Evolutionary conservation across 2,888 invertebrate genomes (phyloP).

Genomic region (Drosophila anomelani): DNA sequence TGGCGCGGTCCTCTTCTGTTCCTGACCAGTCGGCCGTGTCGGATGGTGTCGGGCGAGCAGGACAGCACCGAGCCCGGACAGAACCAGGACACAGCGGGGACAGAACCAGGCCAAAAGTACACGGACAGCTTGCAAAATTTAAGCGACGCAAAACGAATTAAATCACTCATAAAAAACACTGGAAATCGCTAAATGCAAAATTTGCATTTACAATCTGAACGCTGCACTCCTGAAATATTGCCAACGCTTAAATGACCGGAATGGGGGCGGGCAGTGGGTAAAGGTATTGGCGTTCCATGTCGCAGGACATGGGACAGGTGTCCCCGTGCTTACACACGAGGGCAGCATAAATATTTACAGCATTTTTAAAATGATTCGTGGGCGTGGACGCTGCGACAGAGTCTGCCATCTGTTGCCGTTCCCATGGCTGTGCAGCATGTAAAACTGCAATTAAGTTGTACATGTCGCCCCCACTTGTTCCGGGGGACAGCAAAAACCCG

Average conservation of each 20-base stretch:
- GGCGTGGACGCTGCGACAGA: conserved; percentile 18
- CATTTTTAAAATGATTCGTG: conserved; percentile 70
- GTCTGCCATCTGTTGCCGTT: conserved; percentile 64
- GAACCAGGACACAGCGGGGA: conserved; percentile 1
- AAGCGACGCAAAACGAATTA: conserved; percentile 41
- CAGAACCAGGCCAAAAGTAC: conserved; percentile 30
- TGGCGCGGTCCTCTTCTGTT: conserved; percentile 32
- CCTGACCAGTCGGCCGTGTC: conserved; percentile 42
- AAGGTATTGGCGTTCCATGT: not conserved
- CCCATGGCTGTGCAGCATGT: conserved; percentile 66
- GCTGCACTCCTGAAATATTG: conserved; percentile 53
- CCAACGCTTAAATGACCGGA: conserved; percentile 56
- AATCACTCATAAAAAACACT: conserved; percentile 61
- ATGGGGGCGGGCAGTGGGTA: conserved; percentile 1
- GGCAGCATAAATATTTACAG: conserved; percentile 73
- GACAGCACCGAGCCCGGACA: not conserved
- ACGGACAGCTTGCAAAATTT: conserved; percentile 26
- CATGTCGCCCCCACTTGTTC: conserved; percentile 32
- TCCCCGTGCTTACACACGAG: conserved; percentile 51
- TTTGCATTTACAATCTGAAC: conserved; percentile 71
- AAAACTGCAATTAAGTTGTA: conserved; percentile 78
- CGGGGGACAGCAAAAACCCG: conserved; percentile 35
- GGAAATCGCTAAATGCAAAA: conserved; percentile 63
- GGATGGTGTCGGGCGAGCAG: conserved; percentile 29
- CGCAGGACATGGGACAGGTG: conserved; percentile 49